phyloP scores from a whole-genome alignment of 2,797 vertebrate genomes.

The Sebastolobus alascanus region DNA sequence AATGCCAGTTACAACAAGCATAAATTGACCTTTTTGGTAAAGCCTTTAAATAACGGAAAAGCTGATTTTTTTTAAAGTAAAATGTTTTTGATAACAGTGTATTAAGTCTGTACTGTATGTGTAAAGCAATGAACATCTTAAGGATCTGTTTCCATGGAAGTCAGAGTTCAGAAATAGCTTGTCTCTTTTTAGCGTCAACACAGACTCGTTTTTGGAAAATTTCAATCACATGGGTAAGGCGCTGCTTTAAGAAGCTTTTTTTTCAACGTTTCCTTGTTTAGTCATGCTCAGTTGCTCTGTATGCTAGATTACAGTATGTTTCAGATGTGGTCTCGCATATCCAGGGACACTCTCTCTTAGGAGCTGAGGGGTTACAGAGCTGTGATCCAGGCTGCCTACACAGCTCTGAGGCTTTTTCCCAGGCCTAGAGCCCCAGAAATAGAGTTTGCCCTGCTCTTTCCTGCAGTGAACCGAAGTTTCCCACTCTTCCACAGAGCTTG shows the following conservation, averaged over 20 bases:
- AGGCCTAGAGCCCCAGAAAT: conserved; percentile 82
- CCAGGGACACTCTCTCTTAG: conserved; percentile 63
- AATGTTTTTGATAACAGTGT: not conserved
- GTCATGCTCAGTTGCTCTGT: conserved; percentile 43
- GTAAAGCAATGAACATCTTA: not conserved
- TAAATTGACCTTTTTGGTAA: not conserved
- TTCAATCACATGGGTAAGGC: conserved; percentile 32
- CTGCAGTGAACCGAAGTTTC: conserved; percentile 66
- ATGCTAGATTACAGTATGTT: conserved; percentile 49
- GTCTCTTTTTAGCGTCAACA: conserved; percentile 22
- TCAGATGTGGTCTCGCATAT: conserved; percentile 65
- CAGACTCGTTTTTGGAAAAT: conserved; percentile 27
- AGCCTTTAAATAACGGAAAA: not conserved
- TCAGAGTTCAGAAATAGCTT: conserved; percentile 34
- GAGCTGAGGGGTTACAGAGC: conserved; percentile 68
- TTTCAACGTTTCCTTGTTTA: conserved; percentile 61
- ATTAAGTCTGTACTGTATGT: conserved; percentile 4
- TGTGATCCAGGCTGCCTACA: conserved; percentile 61
- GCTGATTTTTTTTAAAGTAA: not conserved
- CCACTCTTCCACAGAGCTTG: conserved; percentile 66
- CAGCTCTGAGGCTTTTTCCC: conserved; percentile 78
- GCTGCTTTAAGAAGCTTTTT: conserved; percentile 20
- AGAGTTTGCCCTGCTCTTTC: conserved; percentile 67
- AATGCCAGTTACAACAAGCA: not conserved
- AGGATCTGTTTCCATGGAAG: conserved; percentile 33